phyloP scores from a whole-genome alignment of 1,140 invertebrate species.

The Potamilus streckersoni region DNA sequence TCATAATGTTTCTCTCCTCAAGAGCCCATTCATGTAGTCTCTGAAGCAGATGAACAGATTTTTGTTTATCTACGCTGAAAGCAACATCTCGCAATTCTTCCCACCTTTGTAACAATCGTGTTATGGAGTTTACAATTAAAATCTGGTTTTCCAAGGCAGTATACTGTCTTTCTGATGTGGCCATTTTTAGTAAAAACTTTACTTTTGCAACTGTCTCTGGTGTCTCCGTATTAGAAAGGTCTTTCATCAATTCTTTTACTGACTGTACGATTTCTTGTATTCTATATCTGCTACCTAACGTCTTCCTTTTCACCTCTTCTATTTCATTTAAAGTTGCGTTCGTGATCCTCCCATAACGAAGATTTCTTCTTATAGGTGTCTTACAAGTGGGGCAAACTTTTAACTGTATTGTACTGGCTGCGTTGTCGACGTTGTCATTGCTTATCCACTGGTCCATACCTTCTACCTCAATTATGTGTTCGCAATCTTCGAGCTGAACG shows the following conservation, averaged over 20 bases:
- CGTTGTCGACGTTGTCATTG: slow-evolving; percentile 52
- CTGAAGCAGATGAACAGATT: slow-evolving; percentile 2
- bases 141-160: slow-evolving; percentile 18
- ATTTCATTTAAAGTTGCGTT: slow-evolving; percentile 73
- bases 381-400: slow-evolving; percentile 76
- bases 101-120: slow-evolving; percentile 7
- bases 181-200: background rate
- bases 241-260: slow-evolving; percentile 9
- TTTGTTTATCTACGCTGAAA: slow-evolving; percentile 7
- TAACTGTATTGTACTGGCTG: slow-evolving; percentile 66
- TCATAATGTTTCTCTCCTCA: slow-evolving; percentile 20
- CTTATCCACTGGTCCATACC: slow-evolving; percentile 67
- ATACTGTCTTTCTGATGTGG: slow-evolving; percentile 16
- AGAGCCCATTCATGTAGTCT: slow-evolving; percentile 16
- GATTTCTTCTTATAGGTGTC: slow-evolving; percentile 73
- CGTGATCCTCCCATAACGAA: slow-evolving; percentile 73
- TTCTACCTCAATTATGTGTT: slow-evolving; percentile 40
- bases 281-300: slow-evolving; percentile 38
- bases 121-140: slow-evolving; percentile 2
- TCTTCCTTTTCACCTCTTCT: slow-evolving; percentile 70
- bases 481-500: slow-evolving; percentile 48
- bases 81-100: background rate
- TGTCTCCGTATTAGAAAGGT: background rate
- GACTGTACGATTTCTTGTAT: background rate
- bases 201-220: background rate